These are phyloP conservation scores for Pollenia labialis DNA, from an alignment of 2,888 invertebrate genomes.

Conservation along the genomic window DNA sequence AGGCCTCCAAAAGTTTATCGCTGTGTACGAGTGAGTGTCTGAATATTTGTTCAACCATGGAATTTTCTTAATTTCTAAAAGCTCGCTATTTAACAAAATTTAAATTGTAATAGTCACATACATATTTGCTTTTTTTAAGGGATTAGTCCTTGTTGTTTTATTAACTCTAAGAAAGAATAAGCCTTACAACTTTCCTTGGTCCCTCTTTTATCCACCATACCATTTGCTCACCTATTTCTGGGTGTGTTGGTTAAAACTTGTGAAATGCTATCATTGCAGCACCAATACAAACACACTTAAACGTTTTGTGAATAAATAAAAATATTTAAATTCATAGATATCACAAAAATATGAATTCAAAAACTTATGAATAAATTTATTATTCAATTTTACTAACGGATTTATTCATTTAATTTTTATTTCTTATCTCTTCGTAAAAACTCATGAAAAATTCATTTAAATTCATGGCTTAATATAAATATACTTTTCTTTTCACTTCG, in stretches of 20 bases:
- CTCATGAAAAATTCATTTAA: conserved; percentile 44
- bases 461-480: conserved; percentile 44
- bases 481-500: conserved; percentile 21
- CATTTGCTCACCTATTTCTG: neutral
- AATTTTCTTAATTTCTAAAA: conserved; percentile 63
- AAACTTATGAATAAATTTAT: conserved; percentile 64
- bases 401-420: conserved; percentile 42
- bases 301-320: conserved; percentile 18
- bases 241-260: conserved; percentile 25
- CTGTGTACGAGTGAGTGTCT: neutral
- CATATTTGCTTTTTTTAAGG: neutral
- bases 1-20: no score
- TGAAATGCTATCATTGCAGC: conserved; percentile 4
- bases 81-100: conserved; percentile 37
- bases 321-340: conserved; percentile 22
- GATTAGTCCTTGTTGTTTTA: no score
- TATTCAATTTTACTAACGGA: conserved; percentile 45
- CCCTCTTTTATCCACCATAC: conserved; percentile 34
- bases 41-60: conserved; percentile 56
- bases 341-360: conserved; percentile 18
- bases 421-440: neutral
- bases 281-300: neutral
- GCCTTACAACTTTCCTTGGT: neutral
- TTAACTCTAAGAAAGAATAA: no score
- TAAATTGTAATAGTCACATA: neutral